phyloP scores from a whole-genome alignment of 2,888 invertebrate genomes.

The Mystacides longicornis region DNA sequence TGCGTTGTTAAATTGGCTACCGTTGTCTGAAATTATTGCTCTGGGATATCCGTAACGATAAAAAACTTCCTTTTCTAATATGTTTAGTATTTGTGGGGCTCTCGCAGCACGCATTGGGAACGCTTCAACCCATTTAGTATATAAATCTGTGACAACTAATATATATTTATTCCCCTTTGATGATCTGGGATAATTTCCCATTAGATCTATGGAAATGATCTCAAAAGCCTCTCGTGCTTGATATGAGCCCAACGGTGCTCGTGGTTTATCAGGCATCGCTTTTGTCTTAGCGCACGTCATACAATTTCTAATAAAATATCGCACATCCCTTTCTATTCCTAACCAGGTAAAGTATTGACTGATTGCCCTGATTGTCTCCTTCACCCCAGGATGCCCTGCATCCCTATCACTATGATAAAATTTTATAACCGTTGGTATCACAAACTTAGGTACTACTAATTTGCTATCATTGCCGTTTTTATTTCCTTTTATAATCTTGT shows the following conservation, averaged over 20 bases:
- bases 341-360: neutral
- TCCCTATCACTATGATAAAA: neutral
- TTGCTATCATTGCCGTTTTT: neutral
- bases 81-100: neutral
- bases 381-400: neutral
- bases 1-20: neutral
- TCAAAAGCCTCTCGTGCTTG: neutral
- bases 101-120: conserved; percentile 19
- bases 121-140: conserved; percentile 27
- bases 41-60: too few species aligned
- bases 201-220: neutral
- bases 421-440: neutral
- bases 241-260: neutral
- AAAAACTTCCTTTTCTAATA: neutral
- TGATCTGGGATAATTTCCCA: conserved; percentile 5
- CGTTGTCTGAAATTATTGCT: neutral
- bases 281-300: neutral
- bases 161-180: conserved; percentile 19
- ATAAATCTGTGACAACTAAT: conserved; percentile 26
- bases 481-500: too few species aligned
- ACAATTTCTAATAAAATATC: neutral
- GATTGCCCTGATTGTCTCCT: neutral
- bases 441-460: neutral
- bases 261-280: neutral
- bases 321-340: neutral